Evolutionary conservation across 2,113 vertebrate genomes (phyloP), one percentile per base, ranked within the genome.

Genomic region (Petroica traversi): DNA sequence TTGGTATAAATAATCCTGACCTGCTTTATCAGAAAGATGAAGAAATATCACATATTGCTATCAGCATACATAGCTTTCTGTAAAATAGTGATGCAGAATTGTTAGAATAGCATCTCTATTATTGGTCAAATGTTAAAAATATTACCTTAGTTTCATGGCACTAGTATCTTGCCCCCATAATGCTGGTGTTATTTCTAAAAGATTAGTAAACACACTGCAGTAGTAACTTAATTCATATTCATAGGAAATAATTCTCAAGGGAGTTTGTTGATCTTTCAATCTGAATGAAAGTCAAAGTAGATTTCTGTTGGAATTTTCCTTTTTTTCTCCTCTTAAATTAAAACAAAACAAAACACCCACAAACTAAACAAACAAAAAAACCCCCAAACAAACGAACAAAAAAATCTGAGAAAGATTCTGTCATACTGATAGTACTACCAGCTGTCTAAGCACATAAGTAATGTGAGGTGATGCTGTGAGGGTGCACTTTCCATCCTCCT

Each of bases 181-280:
- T 88, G 91, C 88, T 92, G 73, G 67, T 93, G 75, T 95, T 96
- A 93, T 96, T 98, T 97, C 90, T 90, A 86, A 95, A 89, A 92
- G 94, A 97, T 97, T 93, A 96, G 85, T 92, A 95, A 96, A 88
- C 94, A 87, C 46, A 74, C 49, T 91, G 83, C 92, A 87, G 86
- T 93, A 78, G 93, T 92, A 93, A 89, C 89, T 87, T 95, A 96
- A 98, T 98, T 98, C 98, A 97, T 97, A 98, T 97, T 97, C 93
- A 96, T 86, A 81, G 88, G 88, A 96, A 97, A 95, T 94, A 97
- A 97, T 96, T 95, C 89, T 98, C 97, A 83, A 68, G 97, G 93
- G 98, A 98, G 54, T 95, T 93, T 84, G 91, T 95, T 94, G 95
- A 91, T 97, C 85, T 97, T 94, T 91, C 91, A 96, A 54, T 95